Conservation (phyloP, 2,113 vertebrate genomes). For the Rhabdomys dilectus region DNA sequence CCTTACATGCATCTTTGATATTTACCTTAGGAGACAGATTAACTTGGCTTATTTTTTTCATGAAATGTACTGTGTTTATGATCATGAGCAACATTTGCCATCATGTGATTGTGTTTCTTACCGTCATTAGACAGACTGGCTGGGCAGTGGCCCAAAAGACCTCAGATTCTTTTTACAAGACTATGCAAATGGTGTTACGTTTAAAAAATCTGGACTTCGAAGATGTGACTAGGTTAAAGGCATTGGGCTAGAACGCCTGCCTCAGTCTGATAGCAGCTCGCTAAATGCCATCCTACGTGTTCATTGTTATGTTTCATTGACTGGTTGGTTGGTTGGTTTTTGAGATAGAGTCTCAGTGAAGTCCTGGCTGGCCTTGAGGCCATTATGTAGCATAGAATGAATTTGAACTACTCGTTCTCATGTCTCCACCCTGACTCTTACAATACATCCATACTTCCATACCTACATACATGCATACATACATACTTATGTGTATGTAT, state of each 20-base stretch:
- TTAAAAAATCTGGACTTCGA: background rate
- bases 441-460: background rate
- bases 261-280: too few species aligned
- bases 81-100: background rate
- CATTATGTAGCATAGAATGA: background rate
- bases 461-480: background rate
- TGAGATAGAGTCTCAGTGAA: background rate
- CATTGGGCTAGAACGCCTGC: background rate
- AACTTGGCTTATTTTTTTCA: background rate
- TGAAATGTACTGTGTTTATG: background rate
- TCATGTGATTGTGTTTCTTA: background rate
- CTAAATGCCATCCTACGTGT: background rate
- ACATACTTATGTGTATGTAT: too few species aligned
- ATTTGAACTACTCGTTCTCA: background rate
- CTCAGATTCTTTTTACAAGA: background rate
- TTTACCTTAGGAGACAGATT: constrained; percentile 17
- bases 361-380: background rate
- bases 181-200: background rate
- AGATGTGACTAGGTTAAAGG: background rate
- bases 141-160: background rate
- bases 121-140: background rate
- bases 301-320: background rate
- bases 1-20: background rate
- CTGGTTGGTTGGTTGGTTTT: background rate
- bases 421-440: too few species aligned